A percentile compares a stretch with the other conserved stretches of the same genome.
phyloP scores from a whole-genome alignment of 2,113 vertebrate genomes.

The Ptychochromis oligacanthus region DNA sequence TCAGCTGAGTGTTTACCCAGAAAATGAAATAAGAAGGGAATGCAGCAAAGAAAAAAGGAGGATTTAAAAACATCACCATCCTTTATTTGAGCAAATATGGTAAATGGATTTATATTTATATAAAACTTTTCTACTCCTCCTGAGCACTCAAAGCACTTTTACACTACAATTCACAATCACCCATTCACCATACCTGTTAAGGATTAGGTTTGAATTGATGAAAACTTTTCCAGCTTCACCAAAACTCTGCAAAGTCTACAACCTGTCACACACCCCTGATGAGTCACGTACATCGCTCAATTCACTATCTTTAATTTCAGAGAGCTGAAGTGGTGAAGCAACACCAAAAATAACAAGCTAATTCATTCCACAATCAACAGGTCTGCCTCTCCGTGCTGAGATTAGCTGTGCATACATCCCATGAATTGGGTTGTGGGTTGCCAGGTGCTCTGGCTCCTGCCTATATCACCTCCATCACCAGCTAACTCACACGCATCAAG shows the following conservation, averaged over 20 bases:
- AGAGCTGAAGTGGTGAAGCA: background rate
- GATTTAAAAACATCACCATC: background rate
- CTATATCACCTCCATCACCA: background rate
- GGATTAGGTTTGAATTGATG: background rate
- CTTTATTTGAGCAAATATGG: background rate
- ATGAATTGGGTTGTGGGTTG: no score
- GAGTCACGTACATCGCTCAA: background rate
- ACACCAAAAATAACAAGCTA: background rate
- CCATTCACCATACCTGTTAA: background rate
- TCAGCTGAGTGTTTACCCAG: background rate
- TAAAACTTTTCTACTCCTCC: background rate
- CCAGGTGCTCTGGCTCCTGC: background rate
- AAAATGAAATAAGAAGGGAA: background rate
- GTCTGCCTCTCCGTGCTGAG: no score
- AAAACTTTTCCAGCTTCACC: background rate
- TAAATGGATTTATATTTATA: background rate
- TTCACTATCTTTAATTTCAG: no score
- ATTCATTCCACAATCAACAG: background rate
- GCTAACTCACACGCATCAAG: background rate
- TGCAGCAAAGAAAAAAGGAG: background rate
- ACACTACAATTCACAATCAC: background rate
- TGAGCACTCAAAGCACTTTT: background rate
- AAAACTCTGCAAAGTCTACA: background rate
- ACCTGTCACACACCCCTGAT: background rate
- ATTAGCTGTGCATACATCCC: no score